phyloP scores from a whole-genome alignment of 2,113 vertebrate species.

The Pavo muticus region DNA sequence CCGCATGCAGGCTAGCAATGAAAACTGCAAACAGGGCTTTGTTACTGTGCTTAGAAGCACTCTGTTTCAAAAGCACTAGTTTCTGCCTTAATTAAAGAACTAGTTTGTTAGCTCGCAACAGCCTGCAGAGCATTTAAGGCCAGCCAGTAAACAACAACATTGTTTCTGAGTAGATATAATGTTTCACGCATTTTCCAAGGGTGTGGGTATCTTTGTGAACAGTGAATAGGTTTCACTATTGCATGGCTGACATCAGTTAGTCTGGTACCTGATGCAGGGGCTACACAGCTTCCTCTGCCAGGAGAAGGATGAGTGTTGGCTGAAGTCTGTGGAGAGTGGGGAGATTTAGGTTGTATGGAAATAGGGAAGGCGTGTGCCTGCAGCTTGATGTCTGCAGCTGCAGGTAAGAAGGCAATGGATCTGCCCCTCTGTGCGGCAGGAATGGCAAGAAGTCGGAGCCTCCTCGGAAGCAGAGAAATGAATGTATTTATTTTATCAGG shows the following conservation, averaged over 20 bases:
- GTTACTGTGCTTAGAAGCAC: neutral
- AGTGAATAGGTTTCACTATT: neutral
- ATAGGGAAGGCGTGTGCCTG: neutral
- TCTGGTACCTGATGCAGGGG: rapidly evolving
- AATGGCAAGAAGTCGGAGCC: neutral
- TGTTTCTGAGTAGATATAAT: neutral
- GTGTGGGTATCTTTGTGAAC: neutral
- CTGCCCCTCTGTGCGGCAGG: neutral
- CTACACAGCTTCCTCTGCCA: neutral
- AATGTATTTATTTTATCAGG: neutral
- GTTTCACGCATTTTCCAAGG: neutral
- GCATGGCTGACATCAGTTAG: rapidly evolving
- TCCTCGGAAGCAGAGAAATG: neutral
- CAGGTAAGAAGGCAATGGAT: rapidly evolving
- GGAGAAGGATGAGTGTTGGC: neutral
- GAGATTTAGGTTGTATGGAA: neutral
- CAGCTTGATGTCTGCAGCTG: neutral
- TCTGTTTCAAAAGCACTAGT: neutral
- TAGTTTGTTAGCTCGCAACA: neutral
- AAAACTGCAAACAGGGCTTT: neutral
- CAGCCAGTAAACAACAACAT: neutral
- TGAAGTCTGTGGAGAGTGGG: neutral
- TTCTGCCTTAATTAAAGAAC: neutral
- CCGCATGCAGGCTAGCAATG: neutral
- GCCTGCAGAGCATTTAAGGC: neutral